Evolutionary conservation across 1,140 invertebrate genomes (phyloP), one percentile per base, ranked within the genome.

Genomic region (Adelges cooleyi): DNA sequence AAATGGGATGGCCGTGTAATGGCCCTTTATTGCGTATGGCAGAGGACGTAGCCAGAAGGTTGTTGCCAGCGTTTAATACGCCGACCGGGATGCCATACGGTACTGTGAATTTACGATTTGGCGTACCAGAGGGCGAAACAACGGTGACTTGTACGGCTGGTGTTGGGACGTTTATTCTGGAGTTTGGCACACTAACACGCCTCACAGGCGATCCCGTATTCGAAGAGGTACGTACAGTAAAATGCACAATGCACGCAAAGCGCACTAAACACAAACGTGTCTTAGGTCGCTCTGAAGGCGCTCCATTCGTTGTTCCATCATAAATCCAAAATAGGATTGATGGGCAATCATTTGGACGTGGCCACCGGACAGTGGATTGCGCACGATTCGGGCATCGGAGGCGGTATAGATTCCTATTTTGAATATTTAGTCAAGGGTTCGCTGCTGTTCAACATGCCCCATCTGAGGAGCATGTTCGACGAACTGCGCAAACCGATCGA

Each of bases 61-160:
- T 99, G 4, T 80, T 98, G 48, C 86, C 90, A 18, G 90, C 90
- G 4, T 94, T 94, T 77, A 86, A 92, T 71, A 92, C 89, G 1
- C 83, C 82, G 13, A 92, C 90, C 22, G 95, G 95, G 1, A 99
- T 99, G 95, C 96, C 97, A 0, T 99, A 97, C 80, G 97, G 97
- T 17, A 99, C 96, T 10, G 92, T 92, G 0, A 97, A 97, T 76
- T 75, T 98, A 10, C 82, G 86, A 52, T 81, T 92, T 74, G 96
- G 96, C 3, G 90, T 99, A 2, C 95, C 96, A 3, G 81, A 82
- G 54, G 91, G 89, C 15, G 96, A 99, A 78, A 99, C 96, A 8
- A 87, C 89, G 53, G 83, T 99, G 2, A 98, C 95, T 0, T 99
- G 96, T 75, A 98, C 95, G 5, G 96, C 96, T 29, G 94, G 95